Percentiles rank a stretch among this genome's conserved stretches.
phyloP scores from a whole-genome alignment of 2,888 invertebrate genomes.

The Agelastica alni region DNA sequence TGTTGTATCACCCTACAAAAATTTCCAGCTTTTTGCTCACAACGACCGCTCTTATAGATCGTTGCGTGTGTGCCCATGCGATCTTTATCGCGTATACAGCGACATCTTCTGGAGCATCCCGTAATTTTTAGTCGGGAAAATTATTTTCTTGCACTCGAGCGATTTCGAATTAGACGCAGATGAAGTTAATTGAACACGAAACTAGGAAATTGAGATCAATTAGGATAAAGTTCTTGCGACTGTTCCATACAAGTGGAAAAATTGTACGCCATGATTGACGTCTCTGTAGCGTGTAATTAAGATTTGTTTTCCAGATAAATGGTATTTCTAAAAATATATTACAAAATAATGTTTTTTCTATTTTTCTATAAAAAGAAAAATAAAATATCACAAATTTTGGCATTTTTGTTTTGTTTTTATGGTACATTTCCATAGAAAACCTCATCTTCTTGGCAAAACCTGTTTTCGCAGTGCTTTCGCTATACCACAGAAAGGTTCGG shows the following conservation, averaged over 20 bases:
- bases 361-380: no score
- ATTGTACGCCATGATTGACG: background rate
- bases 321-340: no score
- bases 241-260: background rate
- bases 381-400: no score
- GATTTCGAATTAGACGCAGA: conserved; percentile 15
- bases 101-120: conserved; percentile 26
- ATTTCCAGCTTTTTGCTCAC: conserved; percentile 1
- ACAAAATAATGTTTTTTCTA: no score
- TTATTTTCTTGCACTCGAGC: conserved; percentile 23
- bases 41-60: background rate
- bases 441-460: no score
- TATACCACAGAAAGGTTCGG: no score
- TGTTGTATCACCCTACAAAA: background rate
- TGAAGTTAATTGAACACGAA: conserved; percentile 23
- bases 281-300: no score
- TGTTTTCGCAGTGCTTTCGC: no score
- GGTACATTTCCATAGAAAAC: no score
- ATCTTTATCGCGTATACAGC: conserved; percentile 29
- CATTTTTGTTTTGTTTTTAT: no score
- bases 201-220: conserved; percentile 23
- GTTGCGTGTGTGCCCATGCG: conserved; percentile 34
- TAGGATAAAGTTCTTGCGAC: background rate
- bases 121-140: conserved; percentile 28
- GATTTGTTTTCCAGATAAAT: no score